Base-by-base conservation (phyloP, 2,113 vertebrate genomes). In the Pelusios castaneus region DNA sequence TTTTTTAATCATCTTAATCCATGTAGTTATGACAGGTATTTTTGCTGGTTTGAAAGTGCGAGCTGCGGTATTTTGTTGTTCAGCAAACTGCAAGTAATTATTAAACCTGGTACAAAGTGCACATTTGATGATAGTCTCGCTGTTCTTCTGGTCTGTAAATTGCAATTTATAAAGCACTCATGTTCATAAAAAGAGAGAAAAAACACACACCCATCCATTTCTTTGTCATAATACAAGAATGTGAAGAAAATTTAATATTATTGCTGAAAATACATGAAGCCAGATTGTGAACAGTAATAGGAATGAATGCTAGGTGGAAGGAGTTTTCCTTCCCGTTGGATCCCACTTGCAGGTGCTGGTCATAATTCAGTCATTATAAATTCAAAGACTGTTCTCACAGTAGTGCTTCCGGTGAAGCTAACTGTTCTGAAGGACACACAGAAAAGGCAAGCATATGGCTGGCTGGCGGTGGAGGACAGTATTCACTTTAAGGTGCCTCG, bases 51-150 rank as follows among this genome's bases (percentile, higher is more conserved):
- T 21, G 27, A 90, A 87, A 92, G 92, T 55, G 89, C 94, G 82
- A 88, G 58, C 2, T 5, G 91, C 67, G 43, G 24, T 24, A 52
- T 94, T 16, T 83, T 92, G 82, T 85, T 91, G 43, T 51, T 89
- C 87, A 83, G 85, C 45, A 87, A 92, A n/a, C 90, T 93, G 91
- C 84, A 91, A 84, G 92, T 75, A 91, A 10, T 95, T 93, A 88
- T 70, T 97, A 90, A 38, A 78, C 63, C 0, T 0, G 89, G 76
- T 76, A 84, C 73, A 16, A 92, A 87, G 76, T 73, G 86, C 85
- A 85, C 8, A 0, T 19, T 16, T 70, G 1, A 27, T 77, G 91
- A 3, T n/a, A 84, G 45, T 52, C 17, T 1, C 25, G 56, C 67
- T 31, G 49, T 49, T 76, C 41, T 45, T 41, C 43, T 76, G 45